phyloP scores from a whole-genome alignment of 2,888 invertebrate species.

The Vanessa cardui region DNA sequence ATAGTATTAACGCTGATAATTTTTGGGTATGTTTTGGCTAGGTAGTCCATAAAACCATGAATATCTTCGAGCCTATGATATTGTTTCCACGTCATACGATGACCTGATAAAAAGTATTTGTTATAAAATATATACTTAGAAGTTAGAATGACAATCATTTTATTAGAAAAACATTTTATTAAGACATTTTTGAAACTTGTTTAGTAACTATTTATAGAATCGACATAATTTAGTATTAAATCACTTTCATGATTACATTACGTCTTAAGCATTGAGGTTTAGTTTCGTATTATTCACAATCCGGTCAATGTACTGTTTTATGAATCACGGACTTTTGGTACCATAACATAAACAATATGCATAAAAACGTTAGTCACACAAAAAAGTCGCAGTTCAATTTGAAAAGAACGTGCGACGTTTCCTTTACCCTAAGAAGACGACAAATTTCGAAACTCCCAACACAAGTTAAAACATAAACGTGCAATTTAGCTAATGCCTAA shows the following conservation, averaged over 20 bases:
- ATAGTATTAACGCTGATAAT: slow-evolving; percentile 88
- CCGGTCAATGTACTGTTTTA: too few species aligned
- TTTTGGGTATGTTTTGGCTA: slow-evolving; percentile 89
- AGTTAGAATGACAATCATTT: not conserved
- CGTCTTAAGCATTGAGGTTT: not conserved
- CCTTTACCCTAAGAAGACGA: slow-evolving; percentile 46
- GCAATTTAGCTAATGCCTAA: slow-evolving; percentile 54
- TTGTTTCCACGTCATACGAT: slow-evolving; percentile 89
- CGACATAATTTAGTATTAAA: not conserved
- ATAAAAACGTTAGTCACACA: slow-evolving; percentile 26
- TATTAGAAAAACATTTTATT: not conserved
- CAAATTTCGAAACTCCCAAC: slow-evolving; percentile 4
- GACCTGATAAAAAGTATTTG: slow-evolving; percentile 58
- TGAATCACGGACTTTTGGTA: too few species aligned
- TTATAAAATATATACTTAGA: not conserved
- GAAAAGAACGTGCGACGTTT: slow-evolving; percentile 20
- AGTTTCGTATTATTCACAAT: too few species aligned
- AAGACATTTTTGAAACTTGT: not conserved
- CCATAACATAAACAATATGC: not conserved
- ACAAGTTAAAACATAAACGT: slow-evolving; percentile 32
- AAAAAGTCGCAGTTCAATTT: not conserved
- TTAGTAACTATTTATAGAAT: not conserved
- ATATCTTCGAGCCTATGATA: slow-evolving; percentile 91
- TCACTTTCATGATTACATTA: not conserved
- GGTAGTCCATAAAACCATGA: slow-evolving; percentile 88